A percentile compares a stretch with the other conserved stretches of the same genome.
These are phyloP conservation scores for Megaptera novaeangliae DNA, from an alignment of 2,113 vertebrate species.

Conservation along the genomic window DNA sequence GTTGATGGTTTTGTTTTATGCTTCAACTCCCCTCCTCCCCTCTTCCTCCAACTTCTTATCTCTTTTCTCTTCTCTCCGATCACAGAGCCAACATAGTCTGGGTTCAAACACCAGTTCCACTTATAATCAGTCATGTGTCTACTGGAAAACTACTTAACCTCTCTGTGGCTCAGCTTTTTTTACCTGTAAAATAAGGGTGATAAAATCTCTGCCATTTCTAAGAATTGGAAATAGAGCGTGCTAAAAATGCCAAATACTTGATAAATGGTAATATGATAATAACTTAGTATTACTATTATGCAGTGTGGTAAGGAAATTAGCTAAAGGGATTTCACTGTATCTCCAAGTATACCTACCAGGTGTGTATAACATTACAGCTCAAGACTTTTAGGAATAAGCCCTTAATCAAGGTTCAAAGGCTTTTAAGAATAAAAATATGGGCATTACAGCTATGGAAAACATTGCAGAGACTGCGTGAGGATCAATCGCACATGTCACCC, in stretches of 20 bases:
- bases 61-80: neutral
- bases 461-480: neutral
- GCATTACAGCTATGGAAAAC: neutral
- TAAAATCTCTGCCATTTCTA: neutral
- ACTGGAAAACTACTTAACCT: neutral
- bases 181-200: neutral
- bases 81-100: neutral
- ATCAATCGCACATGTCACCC: neutral
- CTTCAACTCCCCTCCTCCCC: neutral
- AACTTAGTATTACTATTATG: neutral
- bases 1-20: neutral
- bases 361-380: neutral
- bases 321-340: neutral
- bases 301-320: neutral
- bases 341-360: neutral
- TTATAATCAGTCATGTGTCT: neutral
- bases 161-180: neutral
- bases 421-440: neutral
- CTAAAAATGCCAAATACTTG: neutral
- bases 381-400: constrained; percentile 19
- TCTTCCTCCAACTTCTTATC: neutral
- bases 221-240: neutral
- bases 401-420: neutral
- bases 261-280: neutral
- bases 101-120: neutral